Conservation (phyloP, 2,888 invertebrate genomes). For the Saturnia japonica region DNA sequence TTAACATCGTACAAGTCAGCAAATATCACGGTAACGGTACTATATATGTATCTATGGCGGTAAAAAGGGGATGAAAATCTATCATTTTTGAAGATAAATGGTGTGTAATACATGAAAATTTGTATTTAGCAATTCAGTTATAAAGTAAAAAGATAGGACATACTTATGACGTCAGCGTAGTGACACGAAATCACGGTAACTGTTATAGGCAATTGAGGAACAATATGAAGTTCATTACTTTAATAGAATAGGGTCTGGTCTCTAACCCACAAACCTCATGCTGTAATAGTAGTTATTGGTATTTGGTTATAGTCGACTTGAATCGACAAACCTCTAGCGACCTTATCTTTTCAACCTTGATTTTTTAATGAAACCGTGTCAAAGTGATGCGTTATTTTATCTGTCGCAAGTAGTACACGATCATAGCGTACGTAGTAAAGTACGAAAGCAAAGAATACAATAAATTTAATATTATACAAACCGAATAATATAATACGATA, state of each 20-base stretch:
- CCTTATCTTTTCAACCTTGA: constrained; percentile 66
- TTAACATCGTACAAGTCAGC: background rate
- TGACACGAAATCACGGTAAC: too few relatives aligned
- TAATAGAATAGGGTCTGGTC: background rate
- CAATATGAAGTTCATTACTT: background rate
- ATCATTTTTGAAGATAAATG: too few relatives aligned
- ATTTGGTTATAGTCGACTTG: background rate
- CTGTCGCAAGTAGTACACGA: background rate
- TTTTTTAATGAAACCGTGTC: constrained; percentile 59
- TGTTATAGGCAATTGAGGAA: background rate
- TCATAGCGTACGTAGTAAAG: background rate
- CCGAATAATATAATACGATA: too few relatives aligned
- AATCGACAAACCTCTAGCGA: constrained; percentile 28
- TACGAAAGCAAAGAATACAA: background rate
- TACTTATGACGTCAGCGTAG: too few relatives aligned
- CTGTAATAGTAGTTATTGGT: constrained; percentile 11
- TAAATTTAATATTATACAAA: too few relatives aligned
- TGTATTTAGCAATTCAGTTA: too few relatives aligned
- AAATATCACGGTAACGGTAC: background rate
- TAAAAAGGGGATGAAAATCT: too few relatives aligned
- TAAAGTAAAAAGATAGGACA: too few relatives aligned
- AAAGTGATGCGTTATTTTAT: constrained; percentile 19
- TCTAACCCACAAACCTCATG: background rate
- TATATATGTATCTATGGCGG: too few relatives aligned
- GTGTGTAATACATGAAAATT: too few relatives aligned